These are phyloP conservation scores for Netelia virgata DNA, from an alignment of 2,888 invertebrate species.

Conservation along the genomic window DNA sequence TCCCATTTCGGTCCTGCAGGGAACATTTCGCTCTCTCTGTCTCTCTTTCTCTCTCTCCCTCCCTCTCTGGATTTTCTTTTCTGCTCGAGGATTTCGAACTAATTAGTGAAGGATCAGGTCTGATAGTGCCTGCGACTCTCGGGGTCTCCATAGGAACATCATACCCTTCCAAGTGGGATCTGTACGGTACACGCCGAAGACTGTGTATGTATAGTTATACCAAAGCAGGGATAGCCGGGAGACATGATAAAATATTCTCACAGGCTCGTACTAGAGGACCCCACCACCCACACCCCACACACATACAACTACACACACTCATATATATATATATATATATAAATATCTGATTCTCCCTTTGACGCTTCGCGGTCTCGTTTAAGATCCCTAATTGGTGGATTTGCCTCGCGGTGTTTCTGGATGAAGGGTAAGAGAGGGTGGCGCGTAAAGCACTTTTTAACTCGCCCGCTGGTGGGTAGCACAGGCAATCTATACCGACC, in stretches of 20 bases:
- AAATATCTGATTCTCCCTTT: conserved; percentile 48
- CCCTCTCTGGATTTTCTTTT: conserved; percentile 27
- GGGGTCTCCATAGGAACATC: conserved; percentile 49
- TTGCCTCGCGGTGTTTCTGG: conserved; percentile 71
- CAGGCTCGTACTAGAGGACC: conserved; percentile 17
- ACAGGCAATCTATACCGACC: conserved; percentile 38
- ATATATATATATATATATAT: conserved; percentile 1
- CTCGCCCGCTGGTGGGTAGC: conserved; percentile 72
- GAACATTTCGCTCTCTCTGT: conserved; percentile 17
- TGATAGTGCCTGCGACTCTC: conserved; percentile 30
- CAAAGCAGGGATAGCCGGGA: conserved; percentile 17
- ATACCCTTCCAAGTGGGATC: conserved; percentile 45
- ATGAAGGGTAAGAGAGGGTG: background rate
- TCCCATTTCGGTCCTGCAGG: background rate
- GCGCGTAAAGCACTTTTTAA: conserved; percentile 78
- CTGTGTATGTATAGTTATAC: conserved; percentile 14
- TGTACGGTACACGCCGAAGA: background rate
- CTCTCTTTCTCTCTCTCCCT: too few relatives aligned
- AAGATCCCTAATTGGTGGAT: conserved; percentile 75
- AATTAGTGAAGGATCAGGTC: conserved; percentile 63
- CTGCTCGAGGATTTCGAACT: conserved; percentile 48
- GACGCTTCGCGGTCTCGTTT: conserved; percentile 56
- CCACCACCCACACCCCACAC: background rate
- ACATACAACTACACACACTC: background rate
- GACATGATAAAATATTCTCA: conserved; percentile 19